Evolutionary conservation across 2,797 vertebrate genomes (phyloP).

Genomic region (Sarcophilus harrisii): DNA sequence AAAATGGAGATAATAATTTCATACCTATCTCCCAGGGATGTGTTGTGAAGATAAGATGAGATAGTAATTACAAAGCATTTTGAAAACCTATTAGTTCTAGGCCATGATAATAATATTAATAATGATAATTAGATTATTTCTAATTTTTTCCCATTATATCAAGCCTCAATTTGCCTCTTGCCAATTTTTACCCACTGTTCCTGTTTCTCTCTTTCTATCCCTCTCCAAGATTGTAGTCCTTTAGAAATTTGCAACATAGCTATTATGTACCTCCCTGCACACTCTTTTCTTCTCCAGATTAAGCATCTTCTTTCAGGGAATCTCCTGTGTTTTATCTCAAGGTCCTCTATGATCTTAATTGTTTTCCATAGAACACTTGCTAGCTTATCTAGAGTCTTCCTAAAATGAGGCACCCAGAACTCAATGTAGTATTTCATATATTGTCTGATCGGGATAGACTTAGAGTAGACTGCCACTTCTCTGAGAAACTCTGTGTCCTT

Average conservation of each 20-base stretch:
- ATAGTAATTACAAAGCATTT: neutral
- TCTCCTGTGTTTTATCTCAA: neutral
- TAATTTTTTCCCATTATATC: neutral
- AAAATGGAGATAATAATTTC: neutral
- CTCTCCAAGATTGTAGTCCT: neutral
- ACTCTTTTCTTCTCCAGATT: neutral
- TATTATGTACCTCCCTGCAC: neutral
- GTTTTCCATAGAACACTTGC: neutral
- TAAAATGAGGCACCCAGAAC: neutral
- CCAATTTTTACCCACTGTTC: neutral
- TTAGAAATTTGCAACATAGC: neutral
- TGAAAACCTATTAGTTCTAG: neutral
- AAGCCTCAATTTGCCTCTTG: neutral
- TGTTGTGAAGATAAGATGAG: neutral
- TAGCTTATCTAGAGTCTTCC: neutral
- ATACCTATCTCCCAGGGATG: neutral
- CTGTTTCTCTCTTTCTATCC: neutral
- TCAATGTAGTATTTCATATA: neutral
- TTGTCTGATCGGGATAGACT: neutral
- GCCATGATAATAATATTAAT: neutral
- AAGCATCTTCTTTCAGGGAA: neutral
- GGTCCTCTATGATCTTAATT: neutral
- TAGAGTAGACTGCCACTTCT: neutral
- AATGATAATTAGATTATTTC: neutral
- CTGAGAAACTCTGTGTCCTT: neutral